Conservation (phyloP, 2,797 vertebrate genomes). For the Novumbra hubbsi region DNA sequence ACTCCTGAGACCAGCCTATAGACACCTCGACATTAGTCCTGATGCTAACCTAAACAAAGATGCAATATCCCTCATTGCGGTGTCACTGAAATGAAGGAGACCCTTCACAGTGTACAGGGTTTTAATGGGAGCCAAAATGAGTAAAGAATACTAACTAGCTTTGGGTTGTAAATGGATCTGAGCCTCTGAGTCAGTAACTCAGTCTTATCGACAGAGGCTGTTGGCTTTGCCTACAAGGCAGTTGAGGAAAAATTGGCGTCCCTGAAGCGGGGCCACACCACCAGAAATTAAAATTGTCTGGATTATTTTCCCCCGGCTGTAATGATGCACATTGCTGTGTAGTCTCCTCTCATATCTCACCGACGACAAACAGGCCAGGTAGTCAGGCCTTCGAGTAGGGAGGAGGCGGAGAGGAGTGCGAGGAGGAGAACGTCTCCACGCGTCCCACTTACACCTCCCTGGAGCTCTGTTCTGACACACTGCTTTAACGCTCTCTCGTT, state of each 20-base stretch:
- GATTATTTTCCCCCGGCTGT: conserved; percentile 57
- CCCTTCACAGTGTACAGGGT: conserved; percentile 28
- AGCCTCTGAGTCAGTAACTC: conserved; percentile 55
- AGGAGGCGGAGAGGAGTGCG: conserved; percentile 45
- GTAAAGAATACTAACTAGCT: conserved; percentile 55
- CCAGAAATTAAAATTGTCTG: conserved; percentile 61
- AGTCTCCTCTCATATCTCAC: conserved; percentile 54
- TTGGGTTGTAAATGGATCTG: conserved; percentile 39
- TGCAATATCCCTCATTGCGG: neutral
- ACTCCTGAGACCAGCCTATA: neutral
- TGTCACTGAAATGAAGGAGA: conserved; percentile 15
- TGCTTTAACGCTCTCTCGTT: conserved; percentile 58
- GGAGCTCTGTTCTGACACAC: conserved; percentile 67
- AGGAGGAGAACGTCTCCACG: conserved; percentile 62
- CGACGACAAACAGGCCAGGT: conserved; percentile 25
- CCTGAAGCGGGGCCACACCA: conserved; percentile 54
- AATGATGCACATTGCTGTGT: conserved; percentile 61
- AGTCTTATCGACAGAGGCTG: conserved; percentile 41
- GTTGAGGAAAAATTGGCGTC: conserved; percentile 51
- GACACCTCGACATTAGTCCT: neutral
- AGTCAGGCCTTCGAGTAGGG: conserved; percentile 54
- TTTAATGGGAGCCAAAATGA: conserved; percentile 45
- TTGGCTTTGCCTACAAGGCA: conserved; percentile 45
- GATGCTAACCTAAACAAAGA: neutral
- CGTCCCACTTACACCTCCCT: conserved; percentile 64